phyloP scores from a whole-genome alignment of 2,113 vertebrate species.

The Lamprotornis superbus region DNA sequence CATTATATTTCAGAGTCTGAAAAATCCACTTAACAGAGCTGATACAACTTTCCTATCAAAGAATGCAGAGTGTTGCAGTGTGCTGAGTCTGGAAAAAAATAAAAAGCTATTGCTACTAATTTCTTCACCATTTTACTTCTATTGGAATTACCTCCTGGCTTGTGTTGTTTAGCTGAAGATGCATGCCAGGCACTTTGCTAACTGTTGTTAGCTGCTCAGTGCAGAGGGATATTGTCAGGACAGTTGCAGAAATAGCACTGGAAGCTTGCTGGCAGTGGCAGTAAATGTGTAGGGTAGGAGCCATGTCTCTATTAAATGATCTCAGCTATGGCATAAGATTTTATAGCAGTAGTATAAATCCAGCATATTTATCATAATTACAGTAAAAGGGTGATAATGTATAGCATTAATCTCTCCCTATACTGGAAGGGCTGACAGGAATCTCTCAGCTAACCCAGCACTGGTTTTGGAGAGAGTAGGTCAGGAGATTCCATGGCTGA shows the following conservation, averaged over 20 bases:
- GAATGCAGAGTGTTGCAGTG: neutral
- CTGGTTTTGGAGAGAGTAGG: neutral
- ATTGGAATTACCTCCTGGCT: neutral
- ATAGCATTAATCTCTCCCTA: neutral
- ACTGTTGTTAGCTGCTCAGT: rapidly evolving
- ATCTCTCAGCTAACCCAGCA: neutral
- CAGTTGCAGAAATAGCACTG: neutral
- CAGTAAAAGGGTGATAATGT: neutral
- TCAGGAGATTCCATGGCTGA: neutral
- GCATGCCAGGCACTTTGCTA: neutral
- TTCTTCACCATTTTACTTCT: neutral
- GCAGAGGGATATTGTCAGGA: neutral
- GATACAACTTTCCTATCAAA: neutral
- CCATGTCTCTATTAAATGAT: neutral
- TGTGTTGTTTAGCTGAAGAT: neutral
- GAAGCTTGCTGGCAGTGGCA: neutral
- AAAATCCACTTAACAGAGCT: neutral
- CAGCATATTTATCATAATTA: neutral
- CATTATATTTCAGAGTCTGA: neutral
- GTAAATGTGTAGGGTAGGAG: neutral
- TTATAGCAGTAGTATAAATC: neutral
- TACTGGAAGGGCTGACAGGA: neutral
- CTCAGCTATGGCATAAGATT: neutral
- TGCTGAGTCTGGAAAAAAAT: neutral
- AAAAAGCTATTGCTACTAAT: neutral